Evolutionary conservation across 2,797 vertebrate species (phyloP).

Genomic region (Pseudocheirus occidentalis): DNA sequence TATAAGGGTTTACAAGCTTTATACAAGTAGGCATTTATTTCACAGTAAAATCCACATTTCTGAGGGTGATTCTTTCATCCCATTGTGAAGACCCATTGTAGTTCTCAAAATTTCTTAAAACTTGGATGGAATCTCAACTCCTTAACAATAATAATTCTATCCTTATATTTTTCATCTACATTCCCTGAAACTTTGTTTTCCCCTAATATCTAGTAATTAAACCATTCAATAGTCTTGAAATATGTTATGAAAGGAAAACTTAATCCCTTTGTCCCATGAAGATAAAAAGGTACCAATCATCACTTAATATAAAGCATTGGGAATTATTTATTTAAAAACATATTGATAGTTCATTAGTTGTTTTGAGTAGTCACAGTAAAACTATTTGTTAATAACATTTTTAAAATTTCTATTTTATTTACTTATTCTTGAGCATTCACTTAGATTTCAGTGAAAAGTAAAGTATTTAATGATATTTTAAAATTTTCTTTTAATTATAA

Average conservation of each 20-base stretch:
- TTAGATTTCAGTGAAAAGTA: background rate
- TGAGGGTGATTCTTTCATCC: background rate
- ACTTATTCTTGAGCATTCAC: background rate
- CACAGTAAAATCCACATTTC: conserved; percentile 43
- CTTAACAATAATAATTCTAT: background rate
- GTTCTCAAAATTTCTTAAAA: background rate
- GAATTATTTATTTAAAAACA: background rate
- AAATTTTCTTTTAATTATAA: background rate
- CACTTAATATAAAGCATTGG: background rate
- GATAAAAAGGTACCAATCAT: background rate
- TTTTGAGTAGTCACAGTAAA: background rate
- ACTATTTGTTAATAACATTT: background rate
- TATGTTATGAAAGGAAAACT: background rate
- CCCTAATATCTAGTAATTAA: background rate
- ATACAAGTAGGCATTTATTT: conserved; percentile 55
- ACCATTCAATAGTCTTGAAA: background rate
- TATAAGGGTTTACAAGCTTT: conserved; percentile 65
- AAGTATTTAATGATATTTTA: background rate
- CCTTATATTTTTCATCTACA: background rate
- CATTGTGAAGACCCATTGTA: background rate
- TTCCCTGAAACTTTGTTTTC: background rate
- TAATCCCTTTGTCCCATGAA: background rate
- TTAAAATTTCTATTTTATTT: background rate
- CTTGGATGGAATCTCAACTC: conserved; percentile 3
- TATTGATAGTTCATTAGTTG: background rate